Base-by-base conservation (phyloP, 2,888 invertebrate species). In the Epirrhoe tristata region DNA sequence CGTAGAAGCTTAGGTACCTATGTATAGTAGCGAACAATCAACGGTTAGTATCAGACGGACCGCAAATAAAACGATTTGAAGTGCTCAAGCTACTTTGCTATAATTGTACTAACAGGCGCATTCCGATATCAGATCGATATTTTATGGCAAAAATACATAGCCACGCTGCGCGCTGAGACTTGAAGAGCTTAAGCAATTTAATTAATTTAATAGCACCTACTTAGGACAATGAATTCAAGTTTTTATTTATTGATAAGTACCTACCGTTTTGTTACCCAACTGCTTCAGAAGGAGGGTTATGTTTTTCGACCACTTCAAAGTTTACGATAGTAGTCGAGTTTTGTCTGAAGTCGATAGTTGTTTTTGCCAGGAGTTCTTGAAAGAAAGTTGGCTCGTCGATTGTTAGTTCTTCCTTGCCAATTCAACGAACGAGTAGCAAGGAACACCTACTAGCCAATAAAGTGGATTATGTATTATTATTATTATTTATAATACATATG, bases 61-160 rank as follows among this genome's bases (percentile, higher is more conserved):
- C 61, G 65, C 60, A 53, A 66, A 71, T 63, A 66, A 66, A 69
- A 70, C 32, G 53, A 48, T 51, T 55, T 46, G 43, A 61, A 73
- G 71, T 71, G 71, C 70, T 36, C 70, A 59, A 63, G 63, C 64
- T 69, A 71, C 73, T 73, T 72, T 74, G 74, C 74, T 70, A 69
- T 71, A 69, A 74, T 63, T 57, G 66, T 66, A 70, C 70, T 70
- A 69, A 63, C 58, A 73, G 74, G 73, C 60, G 61, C 59, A 53
- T 63, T 63, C 62, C 62, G 34, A 67, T 64, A 67, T 50, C 51
- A 16, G 16, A 55, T 58, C 56, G 61, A 60, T 57, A 46, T 24
- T 16, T 46, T 12, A 17, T 5, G 5, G 50, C 31, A 54, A 46
- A 17, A 48, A 58, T 36, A 54, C 36, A 24, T 53, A 7, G 52